Evolutionary conservation across 2,113 vertebrate species (phyloP), one percentile per base, ranked within the genome.

Genomic region (Oreochromis niloticus): DNA sequence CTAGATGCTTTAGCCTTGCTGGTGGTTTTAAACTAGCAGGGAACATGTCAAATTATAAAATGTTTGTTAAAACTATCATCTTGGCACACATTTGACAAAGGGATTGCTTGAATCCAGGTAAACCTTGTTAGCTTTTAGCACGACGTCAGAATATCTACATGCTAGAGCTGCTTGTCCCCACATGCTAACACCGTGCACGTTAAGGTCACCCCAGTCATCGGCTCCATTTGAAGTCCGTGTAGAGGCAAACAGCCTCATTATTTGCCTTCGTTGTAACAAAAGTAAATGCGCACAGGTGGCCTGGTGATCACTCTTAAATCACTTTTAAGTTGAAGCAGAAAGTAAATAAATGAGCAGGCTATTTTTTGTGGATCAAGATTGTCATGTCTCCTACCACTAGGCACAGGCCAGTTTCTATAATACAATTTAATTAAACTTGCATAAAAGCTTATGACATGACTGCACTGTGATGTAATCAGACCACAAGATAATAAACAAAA

Each of bases 211-310:
- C 2, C 39, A 83, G 81, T 22, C 81, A 61, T 75, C 75, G 50
- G 85, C 87, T 80, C 87, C 85, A 91, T 87, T 89, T 89, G 84
- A 80, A 85, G 91, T 57, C 78, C 46, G 41, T 54, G 14, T 43
- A 43, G 48, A 81, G 13, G 81, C 61, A 41, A 85, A 48, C n/a
- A 43, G 17, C 73, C 14, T 9, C 54, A 34, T 43, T 50, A 19
- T 36, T 43, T 68, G 54, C 17, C 79, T 30, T 46, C n/a, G 2
- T 6, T 52, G 32, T 32, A 22, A 19, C 30, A 78, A 66, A 85
- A 27, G 11, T 9, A 17, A 83, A 55, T 61, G 27, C 2, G 3
- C 2, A 11, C 5, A 9, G 32, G 30, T 83, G 66, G 54, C 17
- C 41, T 56, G 39, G 32, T 81, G 43, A 56, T 46, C 61, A 68